phyloP scores from a whole-genome alignment of 2,888 invertebrate species.

The Sinentomon sp. region DNA sequence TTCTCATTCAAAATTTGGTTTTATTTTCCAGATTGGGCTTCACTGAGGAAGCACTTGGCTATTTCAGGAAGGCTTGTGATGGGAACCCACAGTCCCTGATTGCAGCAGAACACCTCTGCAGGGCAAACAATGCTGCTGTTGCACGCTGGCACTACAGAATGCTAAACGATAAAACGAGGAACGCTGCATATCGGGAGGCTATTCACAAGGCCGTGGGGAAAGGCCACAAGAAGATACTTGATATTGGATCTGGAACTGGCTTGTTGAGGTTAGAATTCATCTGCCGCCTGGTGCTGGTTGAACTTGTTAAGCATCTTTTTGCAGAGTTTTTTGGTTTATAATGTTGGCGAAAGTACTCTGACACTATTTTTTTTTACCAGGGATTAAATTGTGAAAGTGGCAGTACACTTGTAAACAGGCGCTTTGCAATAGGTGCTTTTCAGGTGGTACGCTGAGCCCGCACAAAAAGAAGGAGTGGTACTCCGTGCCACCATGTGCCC shows the following conservation, averaged over 20 bases:
- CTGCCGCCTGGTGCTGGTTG: too few species aligned
- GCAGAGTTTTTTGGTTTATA: too few species aligned
- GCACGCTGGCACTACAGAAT: conserved; percentile 59
- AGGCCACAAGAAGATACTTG: conserved; percentile 30
- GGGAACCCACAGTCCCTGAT: conserved; percentile 26
- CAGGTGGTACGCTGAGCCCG: too few species aligned
- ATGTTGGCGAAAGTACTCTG: too few species aligned
- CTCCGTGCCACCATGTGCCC: too few species aligned
- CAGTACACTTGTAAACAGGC: too few species aligned
- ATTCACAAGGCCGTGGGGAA: conserved; percentile 27
- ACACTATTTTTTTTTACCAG: too few species aligned
- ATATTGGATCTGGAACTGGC: conserved; percentile 51
- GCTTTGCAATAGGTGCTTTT: too few species aligned
- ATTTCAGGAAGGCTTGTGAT: conserved; percentile 27
- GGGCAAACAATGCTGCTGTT: conserved; percentile 34
- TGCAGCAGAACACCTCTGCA: conserved; percentile 36
- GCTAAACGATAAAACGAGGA: conserved; percentile 43
- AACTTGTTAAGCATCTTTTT: too few species aligned
- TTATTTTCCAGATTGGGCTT: conserved; percentile 26
- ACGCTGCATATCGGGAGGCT: conserved; percentile 34
- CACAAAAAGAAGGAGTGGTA: too few species aligned
- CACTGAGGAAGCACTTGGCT: conserved; percentile 27
- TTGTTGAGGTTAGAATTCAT: conserved; percentile 28
- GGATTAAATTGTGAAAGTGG: too few species aligned
- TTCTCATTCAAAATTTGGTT: conserved; percentile 1